A percentile compares a stretch with the other conserved stretches of the same genome.
These are phyloP conservation scores for Terebella lapidaria DNA, from an alignment of 2,888 invertebrate genomes.

Conservation along the genomic window DNA sequence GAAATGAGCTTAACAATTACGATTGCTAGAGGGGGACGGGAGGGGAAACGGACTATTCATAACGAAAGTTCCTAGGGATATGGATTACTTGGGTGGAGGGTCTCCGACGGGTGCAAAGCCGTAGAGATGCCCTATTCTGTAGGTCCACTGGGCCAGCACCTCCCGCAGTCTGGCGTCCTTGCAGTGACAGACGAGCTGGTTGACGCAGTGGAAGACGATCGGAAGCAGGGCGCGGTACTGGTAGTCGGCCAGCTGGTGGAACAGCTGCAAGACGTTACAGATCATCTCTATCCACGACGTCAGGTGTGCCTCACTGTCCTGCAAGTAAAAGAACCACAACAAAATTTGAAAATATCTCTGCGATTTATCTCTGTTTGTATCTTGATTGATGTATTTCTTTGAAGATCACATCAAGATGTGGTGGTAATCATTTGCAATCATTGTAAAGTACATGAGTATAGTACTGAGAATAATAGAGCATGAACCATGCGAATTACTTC, in stretches of 20 bases:
- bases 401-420: too few species aligned
- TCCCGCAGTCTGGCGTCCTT: conserved; percentile 59
- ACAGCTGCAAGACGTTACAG: conserved; percentile 76
- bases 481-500: too few species aligned
- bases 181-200: conserved; percentile 60
- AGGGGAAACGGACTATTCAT: too few species aligned
- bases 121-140: conserved; percentile 53
- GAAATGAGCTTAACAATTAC: too few species aligned
- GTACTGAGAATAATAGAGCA: too few species aligned
- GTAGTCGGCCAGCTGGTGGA: conserved; percentile 57
- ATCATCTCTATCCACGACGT: conserved; percentile 73
- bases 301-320: conserved; percentile 81
- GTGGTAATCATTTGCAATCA: too few species aligned
- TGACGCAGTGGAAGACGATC: conserved; percentile 59
- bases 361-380: too few species aligned
- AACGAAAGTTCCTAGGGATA: too few species aligned
- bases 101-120: conserved; percentile 19
- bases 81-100: background rate
- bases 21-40: too few species aligned
- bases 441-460: too few species aligned
- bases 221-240: conserved; percentile 60
- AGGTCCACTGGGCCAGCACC: conserved; percentile 59
- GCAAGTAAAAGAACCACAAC: conserved; percentile 34
- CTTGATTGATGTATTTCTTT: too few species aligned
- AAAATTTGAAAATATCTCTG: too few species aligned